These are phyloP conservation scores for Theocolax elegans DNA, from an alignment of 1,140 invertebrate species.

Conservation along the genomic window DNA sequence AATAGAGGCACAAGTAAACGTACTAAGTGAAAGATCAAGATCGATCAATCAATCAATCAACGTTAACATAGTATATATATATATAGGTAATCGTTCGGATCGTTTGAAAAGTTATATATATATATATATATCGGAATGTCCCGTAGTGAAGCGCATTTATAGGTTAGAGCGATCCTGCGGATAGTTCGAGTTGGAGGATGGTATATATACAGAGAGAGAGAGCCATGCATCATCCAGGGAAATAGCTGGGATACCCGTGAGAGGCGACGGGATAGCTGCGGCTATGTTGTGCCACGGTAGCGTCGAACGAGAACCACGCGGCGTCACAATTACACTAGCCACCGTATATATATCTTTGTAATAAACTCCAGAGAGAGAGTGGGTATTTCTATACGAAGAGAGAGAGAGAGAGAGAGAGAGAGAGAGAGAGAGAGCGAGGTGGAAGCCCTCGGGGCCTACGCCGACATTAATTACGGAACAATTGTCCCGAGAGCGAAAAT, in stretches of 20 bases:
- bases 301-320: slow-evolving; percentile 29
- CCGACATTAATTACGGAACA: slow-evolving; percentile 60
- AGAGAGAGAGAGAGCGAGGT: too few species aligned
- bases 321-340: slow-evolving; percentile 40
- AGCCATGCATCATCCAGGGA: slow-evolving; percentile 58
- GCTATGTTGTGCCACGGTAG: slow-evolving; percentile 41
- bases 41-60: too few species aligned
- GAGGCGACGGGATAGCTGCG: slow-evolving; percentile 36
- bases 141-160: too few species aligned
- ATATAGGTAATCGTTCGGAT: too few species aligned
- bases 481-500: slow-evolving; percentile 56
- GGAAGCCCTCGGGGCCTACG: slow-evolving; percentile 43
- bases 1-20: too few species aligned
- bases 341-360: slow-evolving; percentile 57
- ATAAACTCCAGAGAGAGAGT: slow-evolving; percentile 55
- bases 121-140: too few species aligned
- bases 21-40: too few species aligned
- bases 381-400: too few species aligned
- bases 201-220: neutral
- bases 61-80: too few species aligned
- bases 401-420: too few species aligned
- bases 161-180: neutral
- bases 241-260: slow-evolving; percentile 57
- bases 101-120: too few species aligned
- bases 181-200: slow-evolving; percentile 1